Conservation (phyloP, 2,113 vertebrate species). For the Oryzias javanicus region DNA sequence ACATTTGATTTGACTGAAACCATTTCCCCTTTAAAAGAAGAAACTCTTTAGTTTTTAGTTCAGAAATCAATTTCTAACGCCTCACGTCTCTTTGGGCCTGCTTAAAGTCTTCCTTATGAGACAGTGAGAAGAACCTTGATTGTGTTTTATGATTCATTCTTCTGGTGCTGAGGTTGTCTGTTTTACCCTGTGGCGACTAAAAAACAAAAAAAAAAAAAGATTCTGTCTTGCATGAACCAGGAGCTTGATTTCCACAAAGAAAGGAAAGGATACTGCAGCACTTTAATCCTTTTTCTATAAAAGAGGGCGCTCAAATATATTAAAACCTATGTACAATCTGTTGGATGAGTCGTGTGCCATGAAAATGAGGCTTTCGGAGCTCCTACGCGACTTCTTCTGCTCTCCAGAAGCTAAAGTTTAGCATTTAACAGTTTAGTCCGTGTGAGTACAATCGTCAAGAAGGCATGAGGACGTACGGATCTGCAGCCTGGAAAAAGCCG, state of each 20-base stretch:
- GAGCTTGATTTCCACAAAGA: constrained; percentile 10
- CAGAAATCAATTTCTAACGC: too few species aligned
- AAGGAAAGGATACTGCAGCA: constrained; percentile 70
- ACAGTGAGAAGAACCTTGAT: too few species aligned
- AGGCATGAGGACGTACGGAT: constrained; percentile 11
- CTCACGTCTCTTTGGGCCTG: too few species aligned
- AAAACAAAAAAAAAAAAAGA: neutral
- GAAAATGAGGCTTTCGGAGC: constrained; percentile 51
- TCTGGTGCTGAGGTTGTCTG: constrained; percentile 10
- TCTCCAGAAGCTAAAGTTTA: constrained; percentile 9
- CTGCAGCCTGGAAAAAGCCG: neutral
- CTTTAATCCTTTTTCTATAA: constrained; percentile 30
- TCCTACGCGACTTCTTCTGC: constrained; percentile 36
- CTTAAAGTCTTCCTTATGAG: too few species aligned
- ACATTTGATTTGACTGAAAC: too few species aligned
- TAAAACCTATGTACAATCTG: constrained; percentile 74
- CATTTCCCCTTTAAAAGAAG: too few species aligned
- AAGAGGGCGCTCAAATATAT: constrained; percentile 69
- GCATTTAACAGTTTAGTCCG: neutral
- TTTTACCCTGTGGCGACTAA: constrained; percentile 55
- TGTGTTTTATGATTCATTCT: neutral
- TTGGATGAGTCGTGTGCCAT: constrained; percentile 62
- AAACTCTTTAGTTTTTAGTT: too few species aligned
- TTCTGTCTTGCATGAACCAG: neutral
- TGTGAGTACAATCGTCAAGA: constrained; percentile 4